Conservation (phyloP, 2,113 vertebrate species). For the Strigops habroptila region DNA sequence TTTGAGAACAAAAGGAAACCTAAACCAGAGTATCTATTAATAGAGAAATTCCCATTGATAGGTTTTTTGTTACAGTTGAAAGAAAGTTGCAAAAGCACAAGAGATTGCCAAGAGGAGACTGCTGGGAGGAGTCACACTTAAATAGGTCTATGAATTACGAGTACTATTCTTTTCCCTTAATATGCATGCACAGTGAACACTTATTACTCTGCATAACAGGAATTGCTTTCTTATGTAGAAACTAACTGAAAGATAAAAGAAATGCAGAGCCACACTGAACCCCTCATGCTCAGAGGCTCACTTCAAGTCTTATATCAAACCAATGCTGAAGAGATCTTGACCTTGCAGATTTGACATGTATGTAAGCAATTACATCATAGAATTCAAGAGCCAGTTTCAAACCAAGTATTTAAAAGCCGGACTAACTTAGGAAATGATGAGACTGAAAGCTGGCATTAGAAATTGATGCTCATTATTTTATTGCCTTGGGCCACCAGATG, state of each 20-base stretch:
- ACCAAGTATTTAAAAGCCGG: background rate
- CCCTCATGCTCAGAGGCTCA: background rate
- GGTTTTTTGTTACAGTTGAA: background rate
- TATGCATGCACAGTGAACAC: background rate
- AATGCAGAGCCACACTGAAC: background rate
- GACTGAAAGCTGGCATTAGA: background rate
- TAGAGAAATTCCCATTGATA: background rate
- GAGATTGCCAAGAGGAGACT: background rate
- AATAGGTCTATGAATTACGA: background rate
- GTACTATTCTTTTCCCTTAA: background rate
- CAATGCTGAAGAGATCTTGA: background rate
- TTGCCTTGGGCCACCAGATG: background rate
- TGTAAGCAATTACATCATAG: background rate
- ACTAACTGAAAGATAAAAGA: background rate
- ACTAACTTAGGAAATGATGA: background rate
- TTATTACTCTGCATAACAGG: background rate
- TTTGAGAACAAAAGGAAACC: background rate
- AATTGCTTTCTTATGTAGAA: background rate
- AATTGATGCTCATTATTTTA: background rate
- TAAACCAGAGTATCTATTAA: background rate
- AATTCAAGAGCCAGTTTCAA: background rate
- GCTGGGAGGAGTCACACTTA: background rate
- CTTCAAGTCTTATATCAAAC: background rate
- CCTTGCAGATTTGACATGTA: background rate
- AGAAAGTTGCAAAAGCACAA: background rate